A percentile compares a stretch with the other conserved stretches of the same genome.
Evolutionary conservation across 2,113 vertebrate species (phyloP).

Genomic region (Vanacampus margaritifer): DNA sequence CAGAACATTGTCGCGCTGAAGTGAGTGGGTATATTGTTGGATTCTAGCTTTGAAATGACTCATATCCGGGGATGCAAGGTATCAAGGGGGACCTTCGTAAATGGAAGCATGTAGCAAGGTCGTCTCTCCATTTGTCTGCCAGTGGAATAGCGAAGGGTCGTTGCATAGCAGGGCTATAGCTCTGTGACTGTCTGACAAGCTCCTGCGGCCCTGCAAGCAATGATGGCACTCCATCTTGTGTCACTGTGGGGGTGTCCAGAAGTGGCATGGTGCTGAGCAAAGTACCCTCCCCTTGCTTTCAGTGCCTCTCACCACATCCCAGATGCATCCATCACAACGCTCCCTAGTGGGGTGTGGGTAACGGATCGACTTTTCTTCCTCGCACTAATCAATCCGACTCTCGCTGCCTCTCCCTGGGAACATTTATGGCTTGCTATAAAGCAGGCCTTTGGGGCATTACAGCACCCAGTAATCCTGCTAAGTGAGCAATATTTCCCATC

Average conservation of each 20-base stretch:
- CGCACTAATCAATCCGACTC: conserved; percentile 75
- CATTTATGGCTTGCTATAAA: conserved; percentile 83
- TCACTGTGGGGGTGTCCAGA: conserved; percentile 61
- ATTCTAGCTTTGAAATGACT: conserved; percentile 55
- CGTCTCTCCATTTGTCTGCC: conserved; percentile 67
- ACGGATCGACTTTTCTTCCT: conserved; percentile 73
- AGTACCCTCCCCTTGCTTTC: conserved; percentile 58
- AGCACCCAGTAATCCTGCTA: conserved; percentile 80
- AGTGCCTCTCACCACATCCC: conserved; percentile 53
- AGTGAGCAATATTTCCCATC: conserved; percentile 82
- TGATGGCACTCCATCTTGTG: conserved; percentile 65
- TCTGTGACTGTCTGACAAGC: conserved; percentile 65
- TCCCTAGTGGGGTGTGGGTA: conserved; percentile 67
- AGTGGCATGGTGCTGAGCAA: conserved; percentile 58
- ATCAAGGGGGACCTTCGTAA: conserved; percentile 57
- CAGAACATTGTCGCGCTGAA: conserved; percentile 36
- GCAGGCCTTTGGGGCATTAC: conserved; percentile 78
- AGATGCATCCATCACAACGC: conserved; percentile 69
- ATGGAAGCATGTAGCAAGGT: conserved; percentile 69
- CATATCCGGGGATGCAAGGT: conserved; percentile 46
- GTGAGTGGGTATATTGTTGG: conserved; percentile 28
- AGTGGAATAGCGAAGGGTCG: conserved; percentile 50
- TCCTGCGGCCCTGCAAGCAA: conserved; percentile 54
- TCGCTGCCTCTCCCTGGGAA: conserved; percentile 77
- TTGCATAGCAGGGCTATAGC: conserved; percentile 47